Base-by-base conservation (phyloP, 1,140 invertebrate species). In the Orius laevigatus region DNA sequence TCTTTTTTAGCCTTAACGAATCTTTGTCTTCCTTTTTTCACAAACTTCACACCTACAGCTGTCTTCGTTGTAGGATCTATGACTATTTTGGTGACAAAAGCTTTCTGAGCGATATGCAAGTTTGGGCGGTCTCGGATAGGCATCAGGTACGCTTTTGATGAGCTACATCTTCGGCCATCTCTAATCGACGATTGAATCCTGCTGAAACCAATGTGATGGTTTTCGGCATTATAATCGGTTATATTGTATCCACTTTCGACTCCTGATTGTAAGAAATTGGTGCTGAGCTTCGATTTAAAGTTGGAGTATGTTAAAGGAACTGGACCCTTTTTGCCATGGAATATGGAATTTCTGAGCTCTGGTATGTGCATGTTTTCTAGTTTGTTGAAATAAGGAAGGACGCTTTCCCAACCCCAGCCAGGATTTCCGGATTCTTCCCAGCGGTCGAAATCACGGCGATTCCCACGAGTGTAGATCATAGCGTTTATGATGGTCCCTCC, bases 11-110 rank as follows among this genome's bases (percentile, higher is more conserved):
- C 81, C 18, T 70, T 64, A 0, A 84, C 74, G 46, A 63, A 69
- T 41, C 71, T 70, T 44, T 70, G 72, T 14, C 68, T 66, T n/a
- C 78, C 81, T 48, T 80, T 71, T 48, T 80, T 71, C 1, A 76
- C 62, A 56, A 81, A 84, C 61, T 84, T 79, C 0, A 87, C 81
- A 0, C 75, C 81, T 31, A 72, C 74, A 0, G 79, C 81, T 57
- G 70, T 72, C 70, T 75, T 81, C 0, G 74, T 75, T 71, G 1
- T 66, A 64, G 35, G 58, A 46, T 1, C 77, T 41, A 57, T 44
- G 5, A 52, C 16, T 9, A 57, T 16, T 46, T 53, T 57, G 10
- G 18, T 53, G 0, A 79, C 81, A 59, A 73, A 69, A 16, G 74
- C 71, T 1, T 65, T 57, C 57, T 78, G 81, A 6, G 71, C 68